phyloP scores from a whole-genome alignment of 2,113 vertebrate species.

The Coryphaenoides rupestris region DNA sequence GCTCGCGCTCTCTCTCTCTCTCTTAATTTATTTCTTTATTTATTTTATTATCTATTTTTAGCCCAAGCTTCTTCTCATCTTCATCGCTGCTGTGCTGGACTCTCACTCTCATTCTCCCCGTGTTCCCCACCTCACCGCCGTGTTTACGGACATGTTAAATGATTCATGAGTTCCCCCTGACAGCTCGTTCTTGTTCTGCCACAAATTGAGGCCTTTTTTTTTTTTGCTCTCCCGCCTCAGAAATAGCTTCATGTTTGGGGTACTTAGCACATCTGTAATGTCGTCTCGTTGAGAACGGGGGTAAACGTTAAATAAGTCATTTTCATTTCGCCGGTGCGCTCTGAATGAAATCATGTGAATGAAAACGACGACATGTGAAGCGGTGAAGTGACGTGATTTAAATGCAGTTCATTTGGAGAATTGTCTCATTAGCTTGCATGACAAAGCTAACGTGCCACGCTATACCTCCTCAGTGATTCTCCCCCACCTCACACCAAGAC shows the following conservation, averaged over 20 bases:
- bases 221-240: slow-evolving; percentile 28
- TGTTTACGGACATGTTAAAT: slow-evolving; percentile 57
- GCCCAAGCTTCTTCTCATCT: slow-evolving; percentile 30
- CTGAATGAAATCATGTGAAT: too few species aligned
- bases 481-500: too few species aligned
- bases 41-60: slow-evolving; percentile 34
- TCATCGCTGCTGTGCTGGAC: slow-evolving; percentile 17
- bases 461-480: too few species aligned
- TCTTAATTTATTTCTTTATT: slow-evolving; percentile 7
- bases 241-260: slow-evolving; percentile 6
- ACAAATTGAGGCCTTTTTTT: slow-evolving; percentile 29
- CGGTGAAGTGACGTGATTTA: too few species aligned
- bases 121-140: slow-evolving; percentile 49
- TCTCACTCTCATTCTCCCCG: slow-evolving; percentile 34
- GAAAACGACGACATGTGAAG: too few species aligned
- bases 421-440: too few species aligned
- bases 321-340: too few species aligned
- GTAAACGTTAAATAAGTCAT: too few species aligned
- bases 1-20: slow-evolving; percentile 18
- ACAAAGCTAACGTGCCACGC: too few species aligned
- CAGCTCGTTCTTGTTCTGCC: slow-evolving; percentile 46
- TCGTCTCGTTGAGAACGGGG: too few species aligned
- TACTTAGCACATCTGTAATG: too few species aligned
- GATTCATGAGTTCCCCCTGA: slow-evolving; percentile 61
- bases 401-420: too few species aligned